These are phyloP conservation scores for Etia nguti DNA, from an alignment of 2,113 vertebrate species.

Conservation along the genomic window DNA sequence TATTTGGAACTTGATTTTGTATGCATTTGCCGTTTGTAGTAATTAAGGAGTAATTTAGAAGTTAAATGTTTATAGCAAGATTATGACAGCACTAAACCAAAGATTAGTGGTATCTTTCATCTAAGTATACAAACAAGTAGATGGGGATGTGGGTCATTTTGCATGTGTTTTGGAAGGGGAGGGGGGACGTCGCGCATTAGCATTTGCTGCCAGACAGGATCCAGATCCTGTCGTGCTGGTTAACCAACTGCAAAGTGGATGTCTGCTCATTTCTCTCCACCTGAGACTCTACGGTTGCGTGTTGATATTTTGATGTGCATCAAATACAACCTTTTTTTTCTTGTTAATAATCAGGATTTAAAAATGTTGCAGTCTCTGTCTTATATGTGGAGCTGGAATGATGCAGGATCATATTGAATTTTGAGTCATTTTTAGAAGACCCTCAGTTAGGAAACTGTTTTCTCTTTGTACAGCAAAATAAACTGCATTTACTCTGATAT, in stretches of 20 bases:
- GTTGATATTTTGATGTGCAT: not conserved
- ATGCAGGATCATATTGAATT: not conserved
- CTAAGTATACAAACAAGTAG: not conserved
- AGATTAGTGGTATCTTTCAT: not conserved
- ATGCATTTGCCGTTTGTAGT: not conserved
- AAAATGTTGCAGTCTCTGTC: not conserved
- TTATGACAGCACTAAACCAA: not conserved
- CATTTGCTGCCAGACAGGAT: not conserved
- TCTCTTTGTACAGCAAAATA: not conserved
- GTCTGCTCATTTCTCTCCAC: not conserved
- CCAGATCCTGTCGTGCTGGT: slow-evolving; percentile 28
- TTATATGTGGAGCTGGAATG: not conserved
- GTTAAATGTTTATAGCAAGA: not conserved
- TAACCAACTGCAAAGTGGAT: not conserved
- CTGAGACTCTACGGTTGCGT: not conserved
- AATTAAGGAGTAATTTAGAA: not conserved
- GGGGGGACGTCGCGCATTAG: not conserved
- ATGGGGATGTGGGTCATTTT: not conserved
- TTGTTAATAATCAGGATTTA: not conserved
- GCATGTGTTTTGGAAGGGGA: not conserved
- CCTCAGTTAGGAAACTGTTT: not conserved
- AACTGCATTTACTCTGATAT: not conserved
- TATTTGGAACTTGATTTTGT: not conserved
- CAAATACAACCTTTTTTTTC: not conserved
- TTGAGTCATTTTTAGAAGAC: not conserved